phyloP scores from a whole-genome alignment of 2,888 invertebrate genomes.

The Muscina levida region DNA sequence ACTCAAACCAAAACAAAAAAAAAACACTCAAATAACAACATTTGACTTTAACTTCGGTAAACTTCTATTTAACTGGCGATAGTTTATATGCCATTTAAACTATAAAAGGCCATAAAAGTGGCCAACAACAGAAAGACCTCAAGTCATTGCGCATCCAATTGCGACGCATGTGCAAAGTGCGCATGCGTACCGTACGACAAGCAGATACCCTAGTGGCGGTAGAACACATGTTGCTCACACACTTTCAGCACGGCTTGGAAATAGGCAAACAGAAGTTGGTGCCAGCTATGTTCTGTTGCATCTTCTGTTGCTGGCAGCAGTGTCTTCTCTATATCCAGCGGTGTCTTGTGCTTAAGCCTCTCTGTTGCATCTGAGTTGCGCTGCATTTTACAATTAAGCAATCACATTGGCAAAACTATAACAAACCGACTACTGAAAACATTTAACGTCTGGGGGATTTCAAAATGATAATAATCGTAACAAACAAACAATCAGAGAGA shows the following conservation, averaged over 20 bases:
- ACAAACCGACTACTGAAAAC: slow-evolving; percentile 1
- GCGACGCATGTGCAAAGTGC: slow-evolving; percentile 3
- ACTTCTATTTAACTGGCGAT: slow-evolving; percentile 4
- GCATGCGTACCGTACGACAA: not conserved
- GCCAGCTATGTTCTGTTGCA: not conserved
- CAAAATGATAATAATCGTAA: no score
- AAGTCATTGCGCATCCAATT: not conserved
- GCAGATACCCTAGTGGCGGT: not conserved
- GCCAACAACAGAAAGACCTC: not conserved
- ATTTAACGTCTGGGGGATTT: not conserved
- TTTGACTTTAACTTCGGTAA: no score
- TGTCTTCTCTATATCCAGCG: no score
- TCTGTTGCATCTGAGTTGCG: not conserved
- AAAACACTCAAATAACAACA: no score
- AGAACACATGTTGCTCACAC: slow-evolving; percentile 10
- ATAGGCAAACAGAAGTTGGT: no score
- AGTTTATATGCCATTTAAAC: slow-evolving; percentile 30
- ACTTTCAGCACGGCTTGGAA: not conserved
- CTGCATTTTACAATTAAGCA: slow-evolving; percentile 29
- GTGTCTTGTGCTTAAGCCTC: not conserved
- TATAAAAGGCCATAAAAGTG: slow-evolving; percentile 22
- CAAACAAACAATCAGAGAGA: not conserved
- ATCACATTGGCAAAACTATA: slow-evolving; percentile 25
- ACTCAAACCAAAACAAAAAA: not conserved
- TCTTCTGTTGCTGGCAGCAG: not conserved